These are phyloP conservation scores for Leptopilina boulardi DNA, from an alignment of 1,140 invertebrate species.

Conservation along the genomic window DNA sequence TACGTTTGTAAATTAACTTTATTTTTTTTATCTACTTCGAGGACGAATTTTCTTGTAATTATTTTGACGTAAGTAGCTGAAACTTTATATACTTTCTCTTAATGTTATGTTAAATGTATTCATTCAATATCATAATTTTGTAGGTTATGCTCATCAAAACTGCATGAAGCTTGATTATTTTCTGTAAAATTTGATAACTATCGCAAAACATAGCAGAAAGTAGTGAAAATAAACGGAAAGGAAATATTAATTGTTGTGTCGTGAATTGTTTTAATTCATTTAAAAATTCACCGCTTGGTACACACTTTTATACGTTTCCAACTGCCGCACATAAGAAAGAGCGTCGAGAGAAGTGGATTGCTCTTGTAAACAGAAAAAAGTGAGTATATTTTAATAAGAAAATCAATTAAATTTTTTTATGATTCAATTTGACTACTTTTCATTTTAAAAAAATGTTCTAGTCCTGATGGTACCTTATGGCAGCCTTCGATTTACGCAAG, in stretches of 20 bases:
- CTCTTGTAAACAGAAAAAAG: conserved; percentile 6
- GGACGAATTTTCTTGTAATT: too few species aligned
- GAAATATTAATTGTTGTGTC: conserved; percentile 4
- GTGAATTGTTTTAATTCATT: conserved; percentile 8
- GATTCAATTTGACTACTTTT: background rate
- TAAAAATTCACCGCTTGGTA: conserved; percentile 2
- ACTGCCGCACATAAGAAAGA: conserved; percentile 1
- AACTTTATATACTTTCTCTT: too few species aligned
- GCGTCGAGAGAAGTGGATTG: background rate
- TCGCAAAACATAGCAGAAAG: background rate
- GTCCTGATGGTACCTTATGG: background rate
- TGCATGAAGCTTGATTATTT: background rate
- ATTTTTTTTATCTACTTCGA: too few species aligned
- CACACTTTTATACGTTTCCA: background rate
- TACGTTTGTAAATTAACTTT: too few species aligned
- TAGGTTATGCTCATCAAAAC: too few species aligned
- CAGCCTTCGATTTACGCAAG: background rate
- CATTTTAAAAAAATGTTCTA: background rate
- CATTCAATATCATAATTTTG: too few species aligned
- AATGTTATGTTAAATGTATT: too few species aligned
- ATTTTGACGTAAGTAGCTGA: too few species aligned
- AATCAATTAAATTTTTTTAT: background rate
- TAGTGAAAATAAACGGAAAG: background rate
- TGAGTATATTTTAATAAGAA: background rate
- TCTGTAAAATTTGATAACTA: background rate